Evolutionary conservation across 2,797 vertebrate genomes (phyloP).

Genomic region (Microchirus variegatus): DNA sequence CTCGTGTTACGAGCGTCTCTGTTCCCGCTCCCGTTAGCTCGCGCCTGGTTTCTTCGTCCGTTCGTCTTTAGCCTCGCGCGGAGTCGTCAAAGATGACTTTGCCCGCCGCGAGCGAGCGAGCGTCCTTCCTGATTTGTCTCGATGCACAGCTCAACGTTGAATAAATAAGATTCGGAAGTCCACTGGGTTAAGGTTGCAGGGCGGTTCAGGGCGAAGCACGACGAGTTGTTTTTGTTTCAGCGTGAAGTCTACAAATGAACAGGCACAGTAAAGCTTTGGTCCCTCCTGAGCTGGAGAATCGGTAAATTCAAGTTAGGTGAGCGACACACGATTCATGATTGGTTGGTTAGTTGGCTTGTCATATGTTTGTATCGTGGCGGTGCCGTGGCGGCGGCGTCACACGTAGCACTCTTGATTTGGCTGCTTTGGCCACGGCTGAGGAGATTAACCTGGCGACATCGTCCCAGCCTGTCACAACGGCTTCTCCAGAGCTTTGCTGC

Average conservation of each 20-base stretch:
- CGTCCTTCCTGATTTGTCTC: constrained; percentile 39
- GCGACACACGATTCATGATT: constrained; percentile 37
- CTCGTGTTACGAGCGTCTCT: constrained; percentile 40
- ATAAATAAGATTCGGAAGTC: constrained; percentile 75
- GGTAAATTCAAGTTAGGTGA: constrained; percentile 60
- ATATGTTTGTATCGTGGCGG: constrained; percentile 30
- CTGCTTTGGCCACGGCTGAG: constrained; percentile 52
- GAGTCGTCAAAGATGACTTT: too few relatives aligned
- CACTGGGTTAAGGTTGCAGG: constrained; percentile 46
- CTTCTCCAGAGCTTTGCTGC: constrained; percentile 91
- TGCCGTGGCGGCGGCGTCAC: constrained; percentile 35
- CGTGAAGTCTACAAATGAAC: constrained; percentile 58
- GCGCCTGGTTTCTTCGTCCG: too few relatives aligned
- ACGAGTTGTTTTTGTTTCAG: constrained; percentile 34
- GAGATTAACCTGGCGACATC: constrained; percentile 12
- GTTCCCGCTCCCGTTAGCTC: constrained; percentile 35
- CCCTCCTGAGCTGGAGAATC: constrained; percentile 68
- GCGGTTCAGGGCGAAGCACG: constrained; percentile 42
- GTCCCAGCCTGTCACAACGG: constrained; percentile 87
- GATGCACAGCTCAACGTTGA: constrained; percentile 52
- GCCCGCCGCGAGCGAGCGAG: too few relatives aligned
- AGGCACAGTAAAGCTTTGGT: constrained; percentile 77
- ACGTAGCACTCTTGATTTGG: constrained; percentile 41
- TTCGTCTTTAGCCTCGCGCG: too few relatives aligned
- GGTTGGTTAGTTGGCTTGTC: constrained; percentile 28